Evolutionary conservation across 2,797 vertebrate genomes (phyloP), one percentile per base, ranked within the genome.

Genomic region (Chanos chanos): DNA sequence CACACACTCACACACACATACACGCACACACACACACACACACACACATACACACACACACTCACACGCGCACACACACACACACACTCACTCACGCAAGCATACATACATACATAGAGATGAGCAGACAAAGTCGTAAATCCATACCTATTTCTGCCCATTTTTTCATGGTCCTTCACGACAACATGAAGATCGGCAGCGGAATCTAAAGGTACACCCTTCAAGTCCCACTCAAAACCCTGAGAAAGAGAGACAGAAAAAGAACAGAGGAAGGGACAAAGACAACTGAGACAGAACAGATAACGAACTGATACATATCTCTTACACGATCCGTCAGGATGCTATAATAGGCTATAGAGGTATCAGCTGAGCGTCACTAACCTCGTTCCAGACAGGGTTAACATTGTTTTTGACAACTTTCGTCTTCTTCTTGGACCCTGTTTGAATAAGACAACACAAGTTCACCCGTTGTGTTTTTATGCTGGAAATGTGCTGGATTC

Each of bases 311-410:
- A n/a, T n/a, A n/a, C n/a, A n/a, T n/a, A n/a, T n/a, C n/a, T n/a
- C n/a, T n/a, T n/a, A n/a, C n/a, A n/a, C n/a, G n/a, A n/a, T n/a
- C n/a, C n/a, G n/a, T n/a, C n/a, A n/a, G n/a, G n/a, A n/a, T n/a
- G n/a, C n/a, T n/a, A n/a, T n/a, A n/a, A n/a, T n/a, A n/a, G n/a
- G n/a, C n/a, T n/a, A n/a, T n/a, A n/a, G n/a, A n/a, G n/a, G n/a
- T n/a, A n/a, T n/a, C n/a, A n/a, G n/a, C n/a, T n/a, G n/a, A n/a
- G 2, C n/a, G 9, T 34, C 21, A 59, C 55, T 18, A 61, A 97
- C 96, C 94, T 99, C 96, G 3, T 99, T 99, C 96, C 96, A 99
- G 3, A 98, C 89, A 0, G 96, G 96, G 76, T 96, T 99, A 6
- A 89, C 61, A 0, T 91, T 97, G 81, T 99, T 98, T 86, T 97